Evolutionary conservation across 2,113 vertebrate species (phyloP).

Genomic region (Oreochromis spilurus): DNA sequence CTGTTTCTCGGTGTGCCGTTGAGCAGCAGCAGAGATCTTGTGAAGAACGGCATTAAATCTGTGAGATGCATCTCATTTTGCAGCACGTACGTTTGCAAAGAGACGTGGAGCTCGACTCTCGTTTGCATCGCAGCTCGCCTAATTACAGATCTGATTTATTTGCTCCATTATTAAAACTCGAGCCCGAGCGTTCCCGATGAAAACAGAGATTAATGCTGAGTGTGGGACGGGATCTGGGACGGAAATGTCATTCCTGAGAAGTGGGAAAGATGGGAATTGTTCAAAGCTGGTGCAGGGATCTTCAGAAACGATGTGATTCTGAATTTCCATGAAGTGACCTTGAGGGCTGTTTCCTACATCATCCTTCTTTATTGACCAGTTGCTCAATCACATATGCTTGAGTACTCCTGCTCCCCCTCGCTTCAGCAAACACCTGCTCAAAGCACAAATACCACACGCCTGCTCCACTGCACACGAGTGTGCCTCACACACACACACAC

Average conservation of each 20-base stretch:
- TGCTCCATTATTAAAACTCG: slow-evolving; percentile 40
- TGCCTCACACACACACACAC: not conserved
- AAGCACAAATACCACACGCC: not conserved
- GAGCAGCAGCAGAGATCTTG: not conserved
- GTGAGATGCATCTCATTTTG: not conserved
- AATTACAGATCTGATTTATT: slow-evolving; percentile 56
- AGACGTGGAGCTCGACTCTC: not conserved
- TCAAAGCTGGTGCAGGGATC: not conserved
- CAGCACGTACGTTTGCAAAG: not conserved
- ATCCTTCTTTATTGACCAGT: slow-evolving; percentile 23
- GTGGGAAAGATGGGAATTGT: not conserved
- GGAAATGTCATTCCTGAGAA: slow-evolving; percentile 10
- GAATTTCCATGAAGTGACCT: not conserved
- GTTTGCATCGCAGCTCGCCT: slow-evolving; percentile 6
- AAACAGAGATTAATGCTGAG: slow-evolving; percentile 40
- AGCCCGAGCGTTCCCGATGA: slow-evolving; percentile 35
- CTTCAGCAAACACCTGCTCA: not conserved
- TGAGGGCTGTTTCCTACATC: not conserved
- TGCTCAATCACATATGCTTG: not conserved
- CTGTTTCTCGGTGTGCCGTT: not conserved
- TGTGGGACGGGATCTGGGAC: slow-evolving; percentile 57
- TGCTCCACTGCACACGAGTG: not conserved
- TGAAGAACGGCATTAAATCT: not conserved
- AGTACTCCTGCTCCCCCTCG: not conserved
- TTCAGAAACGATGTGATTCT: not conserved